Base-by-base conservation (phyloP, 2,113 vertebrate genomes). In the Chaetura pelagica region DNA sequence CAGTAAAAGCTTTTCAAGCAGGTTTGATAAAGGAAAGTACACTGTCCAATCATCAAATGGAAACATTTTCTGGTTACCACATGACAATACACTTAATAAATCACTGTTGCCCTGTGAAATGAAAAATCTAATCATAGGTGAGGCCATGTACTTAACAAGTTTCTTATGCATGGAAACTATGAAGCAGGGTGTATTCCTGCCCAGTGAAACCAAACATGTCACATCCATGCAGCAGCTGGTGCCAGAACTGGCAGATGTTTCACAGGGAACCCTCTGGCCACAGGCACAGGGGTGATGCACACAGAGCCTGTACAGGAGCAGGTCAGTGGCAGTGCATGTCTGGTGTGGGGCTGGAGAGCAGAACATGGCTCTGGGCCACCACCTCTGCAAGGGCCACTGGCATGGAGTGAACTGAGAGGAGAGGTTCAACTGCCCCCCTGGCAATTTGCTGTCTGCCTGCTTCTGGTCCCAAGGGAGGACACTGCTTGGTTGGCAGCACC, bases 31-130 rank as follows among this genome's bases (percentile, higher is more conserved):
- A 85, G 74, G 38, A 57, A 96, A 96, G 81, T 79, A 80, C 32
- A 63, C 51, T 64, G 51, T 69, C 42, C 54, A 82, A 6, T 87
- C 78, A 83, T 91, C 85, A 90, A 96, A 93, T 83, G 74, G 74
- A 93, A 92, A 80, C 34, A 19, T 74, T 85, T 89, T 93, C 84
- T 85, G 84, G 91, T 62, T 81, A 76, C 66, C 54, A 83, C 40
- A 27, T 73, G 78, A 93, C 96, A 91, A 96, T 85, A 58, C 58
- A 42, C 51, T 80, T 66, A 89, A 85, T 93, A 94, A 93, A 96
- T 96, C 89, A 85, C 51, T 62, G 35, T 27, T 87, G 40, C 27
- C 35, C 58, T 17, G 24, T 73, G 84, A 85, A 96, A 93, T 1
- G 19, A 1, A 91, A 87, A 87, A 90, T 73, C 78, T 90, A 84